Evolutionary conservation across 2,113 vertebrate species (phyloP).

Genomic region (Lanius ludovicianus): DNA sequence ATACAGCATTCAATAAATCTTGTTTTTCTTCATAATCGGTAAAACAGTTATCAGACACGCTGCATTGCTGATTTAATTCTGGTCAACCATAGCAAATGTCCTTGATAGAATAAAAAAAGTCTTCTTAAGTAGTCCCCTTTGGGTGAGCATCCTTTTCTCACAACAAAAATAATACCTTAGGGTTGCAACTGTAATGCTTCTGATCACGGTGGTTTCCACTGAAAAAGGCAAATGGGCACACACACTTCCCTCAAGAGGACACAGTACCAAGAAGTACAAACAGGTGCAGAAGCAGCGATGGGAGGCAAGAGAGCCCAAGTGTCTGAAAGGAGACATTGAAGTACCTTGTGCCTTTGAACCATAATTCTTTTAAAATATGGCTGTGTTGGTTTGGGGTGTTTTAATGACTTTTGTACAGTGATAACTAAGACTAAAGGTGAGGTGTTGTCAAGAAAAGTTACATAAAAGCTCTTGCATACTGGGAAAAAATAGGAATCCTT

Average conservation of each 20-base stretch:
- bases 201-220: not conserved
- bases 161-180: not conserved
- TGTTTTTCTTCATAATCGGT: not conserved
- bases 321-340: not conserved
- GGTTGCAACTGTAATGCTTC: not conserved
- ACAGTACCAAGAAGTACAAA: not conserved
- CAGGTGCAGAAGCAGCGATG: not conserved
- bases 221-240: not conserved
- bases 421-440: not conserved
- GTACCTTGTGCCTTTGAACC: not conserved
- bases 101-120: not conserved
- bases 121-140: not conserved
- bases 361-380: not conserved
- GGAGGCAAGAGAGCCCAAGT: not conserved
- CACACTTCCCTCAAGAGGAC: not conserved
- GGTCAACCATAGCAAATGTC: not conserved
- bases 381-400: not conserved
- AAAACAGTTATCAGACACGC: not conserved
- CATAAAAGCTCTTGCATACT: not conserved
- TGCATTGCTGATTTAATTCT: not conserved
- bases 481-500: not conserved
- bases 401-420: not conserved
- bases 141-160: not conserved
- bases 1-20: not conserved
- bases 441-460: not conserved